These are phyloP conservation scores for Deroplatys truncata DNA, from an alignment of 2,888 invertebrate species.

Conservation along the genomic window DNA sequence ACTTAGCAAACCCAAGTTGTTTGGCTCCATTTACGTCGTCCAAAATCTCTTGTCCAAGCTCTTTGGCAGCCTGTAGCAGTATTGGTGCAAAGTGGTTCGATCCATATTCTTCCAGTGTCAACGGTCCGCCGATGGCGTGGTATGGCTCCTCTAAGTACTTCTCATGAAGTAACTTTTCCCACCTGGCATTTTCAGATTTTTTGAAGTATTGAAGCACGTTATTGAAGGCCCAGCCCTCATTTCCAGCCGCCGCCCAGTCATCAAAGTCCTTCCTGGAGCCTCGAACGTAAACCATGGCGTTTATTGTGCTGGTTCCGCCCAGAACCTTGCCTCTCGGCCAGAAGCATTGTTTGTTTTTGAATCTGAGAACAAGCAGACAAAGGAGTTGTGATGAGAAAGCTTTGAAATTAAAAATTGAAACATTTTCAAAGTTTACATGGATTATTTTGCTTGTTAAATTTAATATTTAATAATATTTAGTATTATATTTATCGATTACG, in stretches of 20 bases:
- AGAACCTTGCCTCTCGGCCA: constrained; percentile 59
- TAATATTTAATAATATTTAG: too few relatives aligned
- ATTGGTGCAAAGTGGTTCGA: constrained; percentile 45
- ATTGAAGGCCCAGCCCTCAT: constrained; percentile 56
- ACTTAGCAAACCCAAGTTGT: constrained; percentile 48
- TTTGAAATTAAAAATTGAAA: too few relatives aligned
- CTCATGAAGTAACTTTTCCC: constrained; percentile 20
- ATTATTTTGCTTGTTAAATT: too few relatives aligned
- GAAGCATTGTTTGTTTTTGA: constrained; percentile 42
- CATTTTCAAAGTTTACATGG: too few relatives aligned
- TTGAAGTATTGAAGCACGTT: constrained; percentile 48
- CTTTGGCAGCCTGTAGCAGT: constrained; percentile 46
- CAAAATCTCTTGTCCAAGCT: constrained; percentile 46
- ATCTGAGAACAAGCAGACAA: constrained; percentile 16
- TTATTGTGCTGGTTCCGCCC: constrained; percentile 63
- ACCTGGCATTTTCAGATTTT: constrained; percentile 43
- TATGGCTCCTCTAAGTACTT: constrained; percentile 42
- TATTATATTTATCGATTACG: too few relatives aligned
- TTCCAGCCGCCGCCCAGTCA: constrained; percentile 57
- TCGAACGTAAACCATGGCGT: constrained; percentile 62
- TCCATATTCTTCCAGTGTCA: constrained; percentile 46
- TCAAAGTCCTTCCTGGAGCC: constrained; percentile 64
- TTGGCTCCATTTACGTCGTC: constrained; percentile 44
- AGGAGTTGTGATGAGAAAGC: too few relatives aligned
- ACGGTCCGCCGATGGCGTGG: constrained; percentile 47